A percentile compares a stretch with the other conserved stretches of the same genome.
Conservation (phyloP, 2,797 vertebrate genomes). For the Aeoliscus strigatus region DNA sequence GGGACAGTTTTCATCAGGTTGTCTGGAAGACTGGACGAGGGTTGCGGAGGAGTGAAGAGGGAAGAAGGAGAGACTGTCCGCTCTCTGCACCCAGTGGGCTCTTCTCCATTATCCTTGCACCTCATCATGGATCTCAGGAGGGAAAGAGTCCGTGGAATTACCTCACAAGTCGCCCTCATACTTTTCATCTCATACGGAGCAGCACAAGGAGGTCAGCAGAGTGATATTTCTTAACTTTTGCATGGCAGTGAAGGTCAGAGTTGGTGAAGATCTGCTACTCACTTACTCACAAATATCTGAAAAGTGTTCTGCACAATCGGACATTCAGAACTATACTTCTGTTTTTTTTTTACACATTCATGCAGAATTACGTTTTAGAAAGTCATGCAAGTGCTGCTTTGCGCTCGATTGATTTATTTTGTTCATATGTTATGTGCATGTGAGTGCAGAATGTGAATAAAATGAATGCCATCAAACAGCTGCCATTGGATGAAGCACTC, state of each 20-base stretch:
- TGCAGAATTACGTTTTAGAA: not conserved
- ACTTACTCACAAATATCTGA: too few species aligned
- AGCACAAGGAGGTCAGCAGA: conserved; percentile 43
- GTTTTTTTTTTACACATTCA: not conserved
- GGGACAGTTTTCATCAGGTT: conserved; percentile 26
- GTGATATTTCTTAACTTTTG: not conserved
- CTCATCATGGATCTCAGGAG: conserved; percentile 55
- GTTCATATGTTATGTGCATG: not conserved
- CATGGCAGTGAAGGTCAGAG: not conserved
- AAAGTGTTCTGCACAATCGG: too few species aligned
- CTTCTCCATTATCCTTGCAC: conserved; percentile 25
- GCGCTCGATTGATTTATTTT: conserved; percentile 4
- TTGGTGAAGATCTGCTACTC: not conserved
- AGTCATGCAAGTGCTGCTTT: too few species aligned
- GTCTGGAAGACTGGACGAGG: conserved; percentile 14
- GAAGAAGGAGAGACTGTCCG: conserved; percentile 19
- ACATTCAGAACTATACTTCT: too few species aligned
- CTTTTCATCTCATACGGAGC: conserved; percentile 25
- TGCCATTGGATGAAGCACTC: conserved; percentile 15
- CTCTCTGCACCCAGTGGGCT: conserved; percentile 9
- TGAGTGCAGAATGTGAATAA: not conserved
- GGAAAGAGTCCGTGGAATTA: conserved; percentile 41
- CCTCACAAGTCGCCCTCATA: conserved; percentile 36
- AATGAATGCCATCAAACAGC: not conserved
- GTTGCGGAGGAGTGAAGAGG: conserved; percentile 22